Evolutionary conservation across 1,140 invertebrate genomes (phyloP).

Genomic region (Drosophila asahinai): DNA sequence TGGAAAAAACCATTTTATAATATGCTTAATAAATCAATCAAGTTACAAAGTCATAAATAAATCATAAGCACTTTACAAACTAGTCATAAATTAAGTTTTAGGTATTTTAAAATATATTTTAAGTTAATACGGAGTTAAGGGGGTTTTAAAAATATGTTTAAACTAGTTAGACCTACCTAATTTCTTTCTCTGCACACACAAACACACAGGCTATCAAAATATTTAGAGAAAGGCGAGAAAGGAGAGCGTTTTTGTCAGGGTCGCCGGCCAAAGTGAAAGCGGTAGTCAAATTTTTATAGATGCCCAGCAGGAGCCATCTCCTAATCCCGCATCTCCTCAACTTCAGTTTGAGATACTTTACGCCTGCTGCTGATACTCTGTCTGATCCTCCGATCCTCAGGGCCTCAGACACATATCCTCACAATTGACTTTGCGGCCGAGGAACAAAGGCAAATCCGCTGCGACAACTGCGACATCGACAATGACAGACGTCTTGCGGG

Average conservation of each 20-base stretch:
- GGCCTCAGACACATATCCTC: conserved; percentile 41
- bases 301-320: conserved; percentile 66
- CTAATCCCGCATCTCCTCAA: conserved; percentile 50
- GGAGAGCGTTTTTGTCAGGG: conserved; percentile 23
- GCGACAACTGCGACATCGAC: conserved; percentile 74
- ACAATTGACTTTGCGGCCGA: conserved; percentile 78
- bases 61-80: background rate
- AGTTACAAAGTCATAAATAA: background rate
- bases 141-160: background rate
- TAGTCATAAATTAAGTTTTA: background rate
- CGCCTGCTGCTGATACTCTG: conserved; percentile 4
- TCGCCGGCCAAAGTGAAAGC: conserved; percentile 64
- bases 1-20: background rate
- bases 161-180: background rate
- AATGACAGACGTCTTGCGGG: conserved; percentile 60
- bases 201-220: conserved; percentile 74
- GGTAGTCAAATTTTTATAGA: conserved; percentile 75
- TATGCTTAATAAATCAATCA: background rate
- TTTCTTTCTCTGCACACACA: conserved; percentile 43
- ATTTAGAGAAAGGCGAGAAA: conserved; percentile 73
- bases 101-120: background rate
- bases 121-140: background rate
- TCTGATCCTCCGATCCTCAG: background rate
- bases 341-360: conserved; percentile 19
- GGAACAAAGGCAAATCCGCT: conserved; percentile 66